Base-by-base conservation (phyloP, 1,140 invertebrate genomes). In the Spodoptera litura region DNA sequence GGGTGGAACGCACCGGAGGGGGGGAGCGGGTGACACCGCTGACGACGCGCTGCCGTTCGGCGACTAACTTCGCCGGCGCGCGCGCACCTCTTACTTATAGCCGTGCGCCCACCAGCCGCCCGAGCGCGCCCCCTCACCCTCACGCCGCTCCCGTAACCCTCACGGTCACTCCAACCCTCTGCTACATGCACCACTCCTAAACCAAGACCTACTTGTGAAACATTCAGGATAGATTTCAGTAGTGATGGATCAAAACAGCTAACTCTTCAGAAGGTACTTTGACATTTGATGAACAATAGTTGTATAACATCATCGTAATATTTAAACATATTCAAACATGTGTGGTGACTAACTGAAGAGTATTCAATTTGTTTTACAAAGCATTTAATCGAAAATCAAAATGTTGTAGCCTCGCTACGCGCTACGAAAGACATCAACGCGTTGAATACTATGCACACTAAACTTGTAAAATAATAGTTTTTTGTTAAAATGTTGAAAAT, bases 61-160 rank as follows among this genome's bases (percentile, higher is more conserved):
- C 91, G 88, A 94, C 92, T 94, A 94, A 93, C 92, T 87, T 93
- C 92, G 92, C 85, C 90, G 87, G 88, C 79, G 87, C 90, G 86
- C 59, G 88, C 79, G 92, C 89, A 85, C 86, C 91, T 91, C 91
- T 88, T 92, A 93, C 90, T 92, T 94, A 93, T 93, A 94, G 91
- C 88, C 89, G 85, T 82, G 84, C 84, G 86, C 88, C 86, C 87
- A 87, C 88, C 82, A 80, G 76, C 59, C 79, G 73, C 78, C 49
- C 58, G 38, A n/a, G 68, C 61, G 51, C 75, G 75, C 77, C 61
- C 78, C 71, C 80, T 59, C 79, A 78, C 71, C 89, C 85, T 71
- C 85, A 73, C 80, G 78, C 70, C 82, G 56, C 76, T 78, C 64
- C 82, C 68, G 71, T 72, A 74, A 75, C 80, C 77, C 58, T 52